Evolutionary conservation across 2,797 vertebrate species (phyloP), one percentile per base, ranked within the genome.

Genomic region (Pseudochaenichthys georgianus): DNA sequence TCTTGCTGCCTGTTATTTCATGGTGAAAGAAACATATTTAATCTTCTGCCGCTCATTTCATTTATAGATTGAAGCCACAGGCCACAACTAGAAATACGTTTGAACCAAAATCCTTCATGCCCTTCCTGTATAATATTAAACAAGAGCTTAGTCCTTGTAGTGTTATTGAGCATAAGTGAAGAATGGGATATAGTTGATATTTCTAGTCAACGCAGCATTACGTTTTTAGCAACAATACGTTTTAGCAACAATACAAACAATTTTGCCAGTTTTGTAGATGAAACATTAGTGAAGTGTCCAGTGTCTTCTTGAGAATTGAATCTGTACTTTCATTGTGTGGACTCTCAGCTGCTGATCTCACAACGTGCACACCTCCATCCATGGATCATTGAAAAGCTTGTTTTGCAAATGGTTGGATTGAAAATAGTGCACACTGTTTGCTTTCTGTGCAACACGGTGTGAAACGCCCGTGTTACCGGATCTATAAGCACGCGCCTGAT

Each of bases 381-480:
- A 62, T 3, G 64, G 51, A 48, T 78, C 55, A 64, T 28, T 31
- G 42, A 61, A 69, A 38, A 47, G 73, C 76, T 54, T 21, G 57
- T 63, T 70, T 75, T 21, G 19, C 66, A 68, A 19, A 66, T 57
- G 48, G 12, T 46, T 59, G 54, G 31, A 74, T 70, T 64, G 55
- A 48, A 68, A 76, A 77, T 64, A 47, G 59, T 64, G 51, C 75
- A 57, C 75, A 60, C 23, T 4, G 12, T 43, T 52, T 60, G 52
- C 31, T 53, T 9, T 47, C 5, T 72, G 16, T 11, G 21, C 69
- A 21, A 10, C 54, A 28, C 5, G 5, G 9, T n/a, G 17, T 38
- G 17, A 68, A 55, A 51, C 16, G 61, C 58, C 48, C 23, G 13
- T n/a, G 34, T 48, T 38, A 59, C 13, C 23, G 17, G 71, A 53